phyloP scores from a whole-genome alignment of 2,797 vertebrate species.

The Antrozous pallidus region DNA sequence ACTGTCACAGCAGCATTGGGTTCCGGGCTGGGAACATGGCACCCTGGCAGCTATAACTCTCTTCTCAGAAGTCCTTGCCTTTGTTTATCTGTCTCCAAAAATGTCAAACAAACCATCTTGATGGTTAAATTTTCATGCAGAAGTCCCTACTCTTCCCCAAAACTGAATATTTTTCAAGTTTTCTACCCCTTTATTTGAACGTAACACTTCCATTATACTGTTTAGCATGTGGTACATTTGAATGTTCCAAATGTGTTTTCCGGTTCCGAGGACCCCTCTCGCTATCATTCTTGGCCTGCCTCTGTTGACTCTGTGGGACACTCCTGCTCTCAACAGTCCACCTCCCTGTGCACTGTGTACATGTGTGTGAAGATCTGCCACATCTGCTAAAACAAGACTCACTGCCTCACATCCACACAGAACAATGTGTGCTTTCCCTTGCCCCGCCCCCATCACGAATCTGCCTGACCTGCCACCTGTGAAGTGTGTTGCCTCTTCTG shows the following conservation, averaged over 20 bases:
- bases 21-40: neutral
- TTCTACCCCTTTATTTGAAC: neutral
- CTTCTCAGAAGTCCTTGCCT: neutral
- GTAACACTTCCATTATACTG: too few relatives aligned
- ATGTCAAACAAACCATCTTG: neutral
- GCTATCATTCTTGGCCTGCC: neutral
- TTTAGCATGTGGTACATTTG: accelerated
- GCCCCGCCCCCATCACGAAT: accelerated
- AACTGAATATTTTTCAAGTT: neutral
- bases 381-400: neutral
- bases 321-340: neutral
- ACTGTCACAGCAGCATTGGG: too few relatives aligned
- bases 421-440: neutral
- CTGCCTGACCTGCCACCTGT: too few relatives aligned
- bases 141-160: neutral
- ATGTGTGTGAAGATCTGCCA: neutral
- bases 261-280: neutral
- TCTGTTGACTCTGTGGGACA: neutral
- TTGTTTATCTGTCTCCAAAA: neutral
- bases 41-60: neutral
- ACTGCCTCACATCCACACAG: neutral
- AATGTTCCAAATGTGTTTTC: neutral
- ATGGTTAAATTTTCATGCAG: neutral
- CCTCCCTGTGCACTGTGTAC: neutral
- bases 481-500: neutral